Conservation (phyloP, 2,888 invertebrate genomes). For the Caenorhabditis afra region DNA sequence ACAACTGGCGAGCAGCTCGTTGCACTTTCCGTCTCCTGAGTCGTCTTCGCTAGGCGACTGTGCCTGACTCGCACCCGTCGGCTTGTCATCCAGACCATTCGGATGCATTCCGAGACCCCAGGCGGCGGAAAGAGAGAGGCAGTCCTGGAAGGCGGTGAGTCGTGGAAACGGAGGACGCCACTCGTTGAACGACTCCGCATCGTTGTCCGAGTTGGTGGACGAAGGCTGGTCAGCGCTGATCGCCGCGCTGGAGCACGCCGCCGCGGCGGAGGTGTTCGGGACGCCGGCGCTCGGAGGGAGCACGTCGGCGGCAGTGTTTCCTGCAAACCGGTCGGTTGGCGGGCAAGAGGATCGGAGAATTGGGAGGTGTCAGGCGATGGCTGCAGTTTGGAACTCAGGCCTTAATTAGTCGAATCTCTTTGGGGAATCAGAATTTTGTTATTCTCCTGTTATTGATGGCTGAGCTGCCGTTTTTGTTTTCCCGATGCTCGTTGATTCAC, state of each 20-base stretch:
- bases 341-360: no score
- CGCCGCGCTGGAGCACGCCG: constrained; percentile 20
- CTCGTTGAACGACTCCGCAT: constrained; percentile 68
- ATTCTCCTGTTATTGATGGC: not conserved
- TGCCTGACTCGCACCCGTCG: constrained; percentile 73
- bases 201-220: constrained; percentile 67
- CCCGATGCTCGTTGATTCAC: not conserved
- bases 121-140: constrained; percentile 76
- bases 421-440: constrained; percentile 1
- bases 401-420: constrained; percentile 21
- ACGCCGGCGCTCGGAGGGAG: constrained; percentile 52
- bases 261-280: constrained; percentile 21
- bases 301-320: constrained; percentile 65
- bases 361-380: constrained; percentile 5
- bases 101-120: constrained; percentile 75
- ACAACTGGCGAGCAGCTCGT: constrained; percentile 78
- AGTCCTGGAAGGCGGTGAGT: constrained; percentile 78
- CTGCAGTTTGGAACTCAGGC: constrained; percentile 9
- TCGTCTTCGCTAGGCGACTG: constrained; percentile 78
- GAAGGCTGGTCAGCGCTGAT: constrained; percentile 65
- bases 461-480: not conserved
- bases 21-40: constrained; percentile 78
- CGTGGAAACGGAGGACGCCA: constrained; percentile 79
- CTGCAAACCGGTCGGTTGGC: constrained; percentile 20
- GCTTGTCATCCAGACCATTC: constrained; percentile 65